Conservation (phyloP, 2,113 vertebrate genomes). For the Centropus unirufus region DNA sequence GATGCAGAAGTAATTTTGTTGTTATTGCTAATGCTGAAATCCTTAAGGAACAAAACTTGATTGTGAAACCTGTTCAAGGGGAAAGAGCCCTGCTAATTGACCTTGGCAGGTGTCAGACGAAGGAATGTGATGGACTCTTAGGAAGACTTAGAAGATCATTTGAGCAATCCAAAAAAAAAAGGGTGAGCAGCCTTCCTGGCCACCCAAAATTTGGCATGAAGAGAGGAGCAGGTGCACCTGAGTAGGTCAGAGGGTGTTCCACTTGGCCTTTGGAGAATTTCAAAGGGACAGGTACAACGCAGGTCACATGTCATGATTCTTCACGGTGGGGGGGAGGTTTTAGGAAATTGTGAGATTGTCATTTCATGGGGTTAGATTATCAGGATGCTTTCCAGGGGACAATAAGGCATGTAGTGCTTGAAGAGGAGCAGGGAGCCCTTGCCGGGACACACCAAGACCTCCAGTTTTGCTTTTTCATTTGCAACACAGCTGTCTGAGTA, state of each 20-base stretch:
- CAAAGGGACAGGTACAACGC: not conserved
- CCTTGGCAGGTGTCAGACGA: not conserved
- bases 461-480: not conserved
- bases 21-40: not conserved
- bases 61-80: not conserved
- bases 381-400: not conserved
- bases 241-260: not conserved
- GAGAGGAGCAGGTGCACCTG: conserved; percentile 10
- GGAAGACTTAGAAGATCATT: not conserved
- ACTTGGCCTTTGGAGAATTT: not conserved
- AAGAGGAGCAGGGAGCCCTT: not conserved
- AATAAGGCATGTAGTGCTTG: not conserved
- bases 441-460: not conserved
- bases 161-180: not conserved
- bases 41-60: not conserved
- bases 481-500: not conserved
- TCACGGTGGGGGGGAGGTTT: not conserved
- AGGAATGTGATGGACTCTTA: not conserved
- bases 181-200: not conserved
- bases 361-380: not conserved
- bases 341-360: not conserved
- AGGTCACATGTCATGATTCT: accelerated
- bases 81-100: not conserved
- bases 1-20: conserved; percentile 3
- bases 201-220: conserved; percentile 36